phyloP scores from a whole-genome alignment of 1,140 invertebrate genomes.

The Drosophila parvula region DNA sequence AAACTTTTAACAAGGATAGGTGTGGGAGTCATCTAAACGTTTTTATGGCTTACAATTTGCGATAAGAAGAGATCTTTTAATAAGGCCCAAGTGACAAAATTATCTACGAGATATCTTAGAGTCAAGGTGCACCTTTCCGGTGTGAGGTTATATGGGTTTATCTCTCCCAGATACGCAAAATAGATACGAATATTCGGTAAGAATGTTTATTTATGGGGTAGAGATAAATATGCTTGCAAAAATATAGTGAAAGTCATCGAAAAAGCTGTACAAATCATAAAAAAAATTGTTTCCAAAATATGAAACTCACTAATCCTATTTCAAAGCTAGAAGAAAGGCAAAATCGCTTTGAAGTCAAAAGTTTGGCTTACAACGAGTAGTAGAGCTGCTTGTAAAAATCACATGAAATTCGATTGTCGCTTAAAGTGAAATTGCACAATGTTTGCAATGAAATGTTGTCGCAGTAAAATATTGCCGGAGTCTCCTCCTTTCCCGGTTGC shows the following conservation, averaged over 20 bases:
- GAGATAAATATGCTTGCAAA: no score
- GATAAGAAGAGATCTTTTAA: background rate
- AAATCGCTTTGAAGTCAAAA: constrained; percentile 23
- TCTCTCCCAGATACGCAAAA: background rate
- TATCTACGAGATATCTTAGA: background rate
- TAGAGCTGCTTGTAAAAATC: constrained; percentile 68
- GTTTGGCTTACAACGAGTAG: constrained; percentile 17
- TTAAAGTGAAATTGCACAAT: constrained; percentile 80
- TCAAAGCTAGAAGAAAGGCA: background rate
- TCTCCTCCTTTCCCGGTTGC: constrained; percentile 5
- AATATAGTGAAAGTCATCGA: background rate
- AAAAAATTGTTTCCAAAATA: constrained; percentile 2
- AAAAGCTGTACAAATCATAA: background rate
- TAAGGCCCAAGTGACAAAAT: background rate
- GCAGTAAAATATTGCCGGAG: constrained; percentile 68
- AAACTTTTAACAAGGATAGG: no score
- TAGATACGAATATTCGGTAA: background rate
- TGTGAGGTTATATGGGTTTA: background rate
- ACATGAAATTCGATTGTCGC: constrained; percentile 78
- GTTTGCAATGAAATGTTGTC: constrained; percentile 78
- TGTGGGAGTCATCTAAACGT: no score
- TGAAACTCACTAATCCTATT: background rate
- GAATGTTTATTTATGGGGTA: background rate
- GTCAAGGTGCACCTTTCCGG: no score
- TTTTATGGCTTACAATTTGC: background rate